Evolutionary conservation across 2,888 invertebrate species (phyloP).

Genomic region (Sycophila texana): DNA sequence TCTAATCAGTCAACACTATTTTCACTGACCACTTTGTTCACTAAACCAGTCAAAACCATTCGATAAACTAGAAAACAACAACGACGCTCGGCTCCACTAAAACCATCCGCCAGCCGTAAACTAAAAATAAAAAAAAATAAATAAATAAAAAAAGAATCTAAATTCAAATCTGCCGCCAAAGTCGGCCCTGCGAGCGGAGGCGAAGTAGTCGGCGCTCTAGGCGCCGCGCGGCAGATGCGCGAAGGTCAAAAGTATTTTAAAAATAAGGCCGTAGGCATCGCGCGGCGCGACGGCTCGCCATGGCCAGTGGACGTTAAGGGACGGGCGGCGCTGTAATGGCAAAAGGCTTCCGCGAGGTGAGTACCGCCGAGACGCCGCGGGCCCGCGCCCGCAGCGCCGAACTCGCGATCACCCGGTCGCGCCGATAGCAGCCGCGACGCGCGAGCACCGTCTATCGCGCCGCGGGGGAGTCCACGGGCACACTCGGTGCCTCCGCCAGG

Average conservation of each 20-base stretch:
- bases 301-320: conserved; percentile 86
- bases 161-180: conserved; percentile 70
- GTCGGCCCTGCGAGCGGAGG: conserved; percentile 51
- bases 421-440: too few relatives aligned
- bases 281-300: conserved; percentile 61
- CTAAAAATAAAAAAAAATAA: too few relatives aligned
- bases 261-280: conserved; percentile 70
- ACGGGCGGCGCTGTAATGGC: conserved; percentile 88
- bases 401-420: too few relatives aligned
- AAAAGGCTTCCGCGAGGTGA: conserved; percentile 87
- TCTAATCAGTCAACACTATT: neutral
- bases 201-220: conserved; percentile 55
- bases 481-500: too few relatives aligned
- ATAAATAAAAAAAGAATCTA: neutral
- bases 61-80: too few relatives aligned
- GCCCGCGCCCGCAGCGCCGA: neutral
- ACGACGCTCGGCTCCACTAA: too few relatives aligned
- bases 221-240: conserved; percentile 72
- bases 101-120: too few relatives aligned
- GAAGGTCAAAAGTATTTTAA: conserved; percentile 76
- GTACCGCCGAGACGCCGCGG: conserved; percentile 70
- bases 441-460: too few relatives aligned
- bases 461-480: too few relatives aligned
- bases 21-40: neutral
- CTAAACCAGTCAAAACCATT: too few relatives aligned